These are phyloP conservation scores for Tridacna gigas DNA, from an alignment of 2,888 invertebrate genomes.

Conservation along the genomic window DNA sequence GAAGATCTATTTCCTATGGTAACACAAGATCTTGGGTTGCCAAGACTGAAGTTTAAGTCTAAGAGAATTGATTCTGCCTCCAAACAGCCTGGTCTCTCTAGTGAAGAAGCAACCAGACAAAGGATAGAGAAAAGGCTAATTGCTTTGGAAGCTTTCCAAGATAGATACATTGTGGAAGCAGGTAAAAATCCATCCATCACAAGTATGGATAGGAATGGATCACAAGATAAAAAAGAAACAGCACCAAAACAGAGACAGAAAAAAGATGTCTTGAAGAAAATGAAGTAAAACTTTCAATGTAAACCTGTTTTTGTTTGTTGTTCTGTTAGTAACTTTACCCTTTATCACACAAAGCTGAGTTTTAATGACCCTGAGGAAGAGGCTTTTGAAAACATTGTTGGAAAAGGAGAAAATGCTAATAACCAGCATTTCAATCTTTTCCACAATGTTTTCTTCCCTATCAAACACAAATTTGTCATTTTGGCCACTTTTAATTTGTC, in stretches of 20 bases:
- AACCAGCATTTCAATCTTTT: background rate
- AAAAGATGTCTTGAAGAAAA: background rate
- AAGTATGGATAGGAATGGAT: background rate
- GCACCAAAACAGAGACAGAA: background rate
- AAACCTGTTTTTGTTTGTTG: background rate
- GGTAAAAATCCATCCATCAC: background rate
- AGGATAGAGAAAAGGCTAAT: background rate
- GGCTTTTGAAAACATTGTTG: background rate
- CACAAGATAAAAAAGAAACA: background rate
- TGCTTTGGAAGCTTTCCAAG: conserved; percentile 18
- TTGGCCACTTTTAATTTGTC: background rate
- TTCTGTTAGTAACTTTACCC: background rate
- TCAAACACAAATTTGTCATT: too few species aligned
- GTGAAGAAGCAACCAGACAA: background rate
- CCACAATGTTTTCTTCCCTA: too few species aligned
- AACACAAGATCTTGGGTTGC: conserved; percentile 10
- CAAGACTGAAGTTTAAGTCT: background rate
- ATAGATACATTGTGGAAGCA: conserved; percentile 14
- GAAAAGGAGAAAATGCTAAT: background rate
- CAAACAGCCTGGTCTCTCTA: background rate
- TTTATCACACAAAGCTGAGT: background rate
- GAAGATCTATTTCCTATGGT: conserved; percentile 8
- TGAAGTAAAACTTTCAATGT: background rate
- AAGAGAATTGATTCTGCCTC: background rate
- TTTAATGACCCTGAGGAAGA: background rate